Percentiles rank a stretch among this genome's conserved stretches.
Conservation (phyloP, 2,113 vertebrate species). For the Papio anubis region DNA sequence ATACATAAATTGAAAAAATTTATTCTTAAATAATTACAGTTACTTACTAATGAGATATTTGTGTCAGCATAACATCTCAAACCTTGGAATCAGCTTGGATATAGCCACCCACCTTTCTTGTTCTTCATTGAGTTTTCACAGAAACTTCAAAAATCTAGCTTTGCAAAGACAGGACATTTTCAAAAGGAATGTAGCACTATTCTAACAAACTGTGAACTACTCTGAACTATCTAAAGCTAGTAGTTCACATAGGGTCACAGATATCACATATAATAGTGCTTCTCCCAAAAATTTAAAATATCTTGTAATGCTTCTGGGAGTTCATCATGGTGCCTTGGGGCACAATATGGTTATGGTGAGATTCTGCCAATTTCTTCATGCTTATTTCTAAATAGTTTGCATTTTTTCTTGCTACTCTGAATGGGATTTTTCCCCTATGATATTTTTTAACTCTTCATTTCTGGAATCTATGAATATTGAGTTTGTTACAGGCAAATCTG, state of each 20-base stretch:
- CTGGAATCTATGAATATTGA: neutral
- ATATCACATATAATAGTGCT: neutral
- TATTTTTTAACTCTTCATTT: constrained; percentile 26
- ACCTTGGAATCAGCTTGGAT: neutral
- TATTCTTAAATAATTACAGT: constrained; percentile 40
- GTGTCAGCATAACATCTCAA: neutral
- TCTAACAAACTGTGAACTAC: neutral
- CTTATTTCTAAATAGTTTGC: constrained; percentile 26
- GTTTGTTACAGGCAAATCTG: constrained; percentile 19
- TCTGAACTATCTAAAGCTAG: neutral
- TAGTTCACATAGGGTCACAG: neutral
- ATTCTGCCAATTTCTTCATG: neutral
- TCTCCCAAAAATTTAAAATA: constrained; percentile 28
- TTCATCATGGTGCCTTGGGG: neutral
- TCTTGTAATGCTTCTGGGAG: neutral
- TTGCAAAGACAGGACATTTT: constrained; percentile 10
- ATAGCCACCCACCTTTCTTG: neutral
- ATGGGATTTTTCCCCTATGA: neutral
- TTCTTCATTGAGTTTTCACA: neutral
- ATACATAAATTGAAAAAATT: neutral
- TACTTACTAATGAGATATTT: neutral
- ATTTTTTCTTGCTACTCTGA: constrained; percentile 24
- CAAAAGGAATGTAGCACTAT: constrained; percentile 13
- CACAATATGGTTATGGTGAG: neutral
- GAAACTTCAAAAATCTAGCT: constrained; percentile 35